These are phyloP conservation scores for Ancistrus triradiatus DNA, from an alignment of 2,113 vertebrate genomes.

Conservation along the genomic window DNA sequence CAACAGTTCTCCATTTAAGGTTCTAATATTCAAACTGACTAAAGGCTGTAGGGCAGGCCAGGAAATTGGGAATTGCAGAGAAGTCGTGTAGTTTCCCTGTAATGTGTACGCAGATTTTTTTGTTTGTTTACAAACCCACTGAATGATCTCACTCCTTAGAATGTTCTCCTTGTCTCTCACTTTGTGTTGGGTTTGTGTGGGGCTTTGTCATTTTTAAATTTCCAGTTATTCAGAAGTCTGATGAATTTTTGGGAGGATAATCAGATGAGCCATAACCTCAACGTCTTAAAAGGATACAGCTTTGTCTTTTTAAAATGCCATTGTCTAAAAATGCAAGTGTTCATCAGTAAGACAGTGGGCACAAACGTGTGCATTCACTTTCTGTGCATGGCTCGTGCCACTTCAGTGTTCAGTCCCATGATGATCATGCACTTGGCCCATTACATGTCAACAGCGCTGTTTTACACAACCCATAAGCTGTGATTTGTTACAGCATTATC, in stretches of 20 bases:
- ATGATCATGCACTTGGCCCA: background rate
- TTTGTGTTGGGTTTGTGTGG: background rate
- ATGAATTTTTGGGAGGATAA: background rate
- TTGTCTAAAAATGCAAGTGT: background rate
- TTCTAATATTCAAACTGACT: background rate
- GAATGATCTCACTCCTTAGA: slow-evolving; percentile 7
- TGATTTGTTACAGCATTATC: background rate
- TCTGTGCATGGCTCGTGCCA: background rate
- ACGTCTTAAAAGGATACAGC: background rate
- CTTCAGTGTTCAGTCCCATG: slow-evolving; percentile 6
- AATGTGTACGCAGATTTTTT: background rate
- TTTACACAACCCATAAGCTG: background rate
- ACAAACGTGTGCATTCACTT: background rate
- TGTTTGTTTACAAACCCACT: background rate
- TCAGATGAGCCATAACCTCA: no score
- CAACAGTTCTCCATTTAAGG: background rate
- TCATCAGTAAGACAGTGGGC: background rate
- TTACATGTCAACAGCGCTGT: background rate
- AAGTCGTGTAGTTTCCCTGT: slow-evolving; percentile 6
- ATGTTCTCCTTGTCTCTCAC: background rate
- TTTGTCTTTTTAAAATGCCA: background rate
- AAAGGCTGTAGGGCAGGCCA: background rate
- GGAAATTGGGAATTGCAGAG: background rate
- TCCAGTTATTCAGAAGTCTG: background rate
- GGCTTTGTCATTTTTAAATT: no score